Conservation (phyloP, 2,113 vertebrate genomes). For the Otis tarda region DNA sequence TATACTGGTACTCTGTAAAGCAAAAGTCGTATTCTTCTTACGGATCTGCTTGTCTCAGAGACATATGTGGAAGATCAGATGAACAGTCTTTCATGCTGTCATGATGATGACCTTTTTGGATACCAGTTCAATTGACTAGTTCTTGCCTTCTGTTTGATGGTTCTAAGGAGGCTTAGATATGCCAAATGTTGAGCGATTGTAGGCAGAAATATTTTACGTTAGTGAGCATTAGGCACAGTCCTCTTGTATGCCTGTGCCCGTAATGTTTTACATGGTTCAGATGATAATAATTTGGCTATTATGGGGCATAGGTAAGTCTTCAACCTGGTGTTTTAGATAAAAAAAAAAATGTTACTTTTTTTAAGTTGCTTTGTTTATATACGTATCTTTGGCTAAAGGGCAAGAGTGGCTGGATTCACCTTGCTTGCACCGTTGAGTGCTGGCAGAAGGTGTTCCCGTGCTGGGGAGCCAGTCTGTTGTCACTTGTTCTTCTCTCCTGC, state of each 20-base stretch:
- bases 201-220: neutral
- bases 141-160: constrained; percentile 3
- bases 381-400: neutral
- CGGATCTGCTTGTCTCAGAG: neutral
- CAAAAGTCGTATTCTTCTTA: neutral
- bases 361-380: neutral
- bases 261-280: neutral
- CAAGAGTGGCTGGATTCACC: neutral
- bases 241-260: neutral
- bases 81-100: neutral
- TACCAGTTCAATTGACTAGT: neutral
- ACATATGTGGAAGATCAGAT: constrained; percentile 15
- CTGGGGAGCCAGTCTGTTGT: constrained; percentile 60
- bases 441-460: constrained; percentile 28
- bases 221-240: neutral
- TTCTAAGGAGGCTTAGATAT: neutral
- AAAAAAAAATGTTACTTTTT: neutral
- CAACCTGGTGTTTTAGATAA: neutral
- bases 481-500: neutral
- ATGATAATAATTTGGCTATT: neutral
- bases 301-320: neutral
- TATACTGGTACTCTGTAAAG: neutral
- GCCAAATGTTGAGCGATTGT: neutral
- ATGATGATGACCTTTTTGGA: constrained; percentile 25
- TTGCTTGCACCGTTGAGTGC: neutral